Conservation (phyloP, 2,113 vertebrate genomes). For the Camelus dromedarius region DNA sequence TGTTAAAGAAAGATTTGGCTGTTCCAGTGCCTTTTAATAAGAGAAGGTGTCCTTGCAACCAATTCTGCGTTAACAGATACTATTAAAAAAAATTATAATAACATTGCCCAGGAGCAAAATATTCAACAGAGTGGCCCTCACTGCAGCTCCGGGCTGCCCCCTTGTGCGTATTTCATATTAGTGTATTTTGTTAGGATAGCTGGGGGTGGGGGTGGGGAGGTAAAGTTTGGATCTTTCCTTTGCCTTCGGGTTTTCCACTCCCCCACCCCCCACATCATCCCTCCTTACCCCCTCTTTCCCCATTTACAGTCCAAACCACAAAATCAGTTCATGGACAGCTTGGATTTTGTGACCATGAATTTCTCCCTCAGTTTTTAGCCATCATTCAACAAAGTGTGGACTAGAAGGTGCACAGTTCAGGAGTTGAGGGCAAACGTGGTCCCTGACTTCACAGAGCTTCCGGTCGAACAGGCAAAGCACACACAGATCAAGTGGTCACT, state of each 20-base stretch:
- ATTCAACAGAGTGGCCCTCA: neutral
- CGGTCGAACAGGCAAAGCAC: neutral
- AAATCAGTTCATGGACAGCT: neutral
- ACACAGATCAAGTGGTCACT: fast-evolving
- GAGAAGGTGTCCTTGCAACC: constrained; percentile 14
- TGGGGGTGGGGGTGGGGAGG: fast-evolving
- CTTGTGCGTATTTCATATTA: neutral
- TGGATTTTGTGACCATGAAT: neutral
- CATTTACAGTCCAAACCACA: neutral
- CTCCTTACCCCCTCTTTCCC: neutral
- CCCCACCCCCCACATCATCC: fast-evolving
- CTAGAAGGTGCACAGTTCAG: neutral
- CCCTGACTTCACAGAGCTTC: neutral
- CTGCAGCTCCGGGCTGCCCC: neutral
- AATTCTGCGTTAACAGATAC: neutral
- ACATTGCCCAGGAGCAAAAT: neutral
- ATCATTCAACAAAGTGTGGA: neutral
- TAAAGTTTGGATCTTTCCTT: neutral
- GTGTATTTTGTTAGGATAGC: neutral
- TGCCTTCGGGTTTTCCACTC: too few relatives aligned
- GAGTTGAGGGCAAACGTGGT: neutral
- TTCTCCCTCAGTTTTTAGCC: neutral
- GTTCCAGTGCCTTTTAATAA: constrained; percentile 4
- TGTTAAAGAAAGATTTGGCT: neutral
- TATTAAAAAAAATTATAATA: neutral